Percentiles rank a stretch among this genome's conserved stretches.
phyloP scores from a whole-genome alignment of 2,888 invertebrate genomes.

The Merodon equestris region DNA sequence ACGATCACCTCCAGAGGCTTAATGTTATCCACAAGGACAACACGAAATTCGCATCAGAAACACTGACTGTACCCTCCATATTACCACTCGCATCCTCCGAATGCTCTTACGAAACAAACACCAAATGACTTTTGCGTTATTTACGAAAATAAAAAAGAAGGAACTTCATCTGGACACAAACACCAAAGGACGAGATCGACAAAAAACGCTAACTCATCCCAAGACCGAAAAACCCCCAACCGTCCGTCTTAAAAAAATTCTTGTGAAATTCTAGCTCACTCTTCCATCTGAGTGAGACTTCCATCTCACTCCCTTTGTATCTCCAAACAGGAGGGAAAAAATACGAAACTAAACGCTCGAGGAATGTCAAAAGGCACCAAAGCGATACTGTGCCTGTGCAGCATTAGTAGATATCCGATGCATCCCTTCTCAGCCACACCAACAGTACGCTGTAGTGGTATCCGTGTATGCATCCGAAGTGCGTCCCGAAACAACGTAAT shows the following conservation, averaged over 20 bases:
- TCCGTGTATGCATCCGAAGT: constrained; percentile 51
- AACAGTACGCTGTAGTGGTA: not conserved
- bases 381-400: constrained; percentile 33
- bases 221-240: not conserved
- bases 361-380: constrained; percentile 63
- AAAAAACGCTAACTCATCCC: constrained; percentile 18
- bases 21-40: no score
- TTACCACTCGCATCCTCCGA: no score
- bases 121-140: constrained; percentile 53
- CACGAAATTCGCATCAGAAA: no score
- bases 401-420: constrained; percentile 34
- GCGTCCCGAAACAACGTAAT: constrained; percentile 61
- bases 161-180: constrained; percentile 32
- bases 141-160: constrained; percentile 57
- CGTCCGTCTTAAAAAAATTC: constrained; percentile 12
- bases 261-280: constrained; percentile 28
- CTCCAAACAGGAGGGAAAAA: constrained; percentile 42
- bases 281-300: constrained; percentile 5
- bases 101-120: no score
- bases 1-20: no score
- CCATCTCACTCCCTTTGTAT: constrained; percentile 15
- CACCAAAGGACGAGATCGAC: constrained; percentile 40
- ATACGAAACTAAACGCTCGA: constrained; percentile 51
- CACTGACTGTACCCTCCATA: no score
- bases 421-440: constrained; percentile 6